Evolutionary conservation across 1,140 invertebrate species (phyloP).

Genomic region (Theocolax elegans): DNA sequence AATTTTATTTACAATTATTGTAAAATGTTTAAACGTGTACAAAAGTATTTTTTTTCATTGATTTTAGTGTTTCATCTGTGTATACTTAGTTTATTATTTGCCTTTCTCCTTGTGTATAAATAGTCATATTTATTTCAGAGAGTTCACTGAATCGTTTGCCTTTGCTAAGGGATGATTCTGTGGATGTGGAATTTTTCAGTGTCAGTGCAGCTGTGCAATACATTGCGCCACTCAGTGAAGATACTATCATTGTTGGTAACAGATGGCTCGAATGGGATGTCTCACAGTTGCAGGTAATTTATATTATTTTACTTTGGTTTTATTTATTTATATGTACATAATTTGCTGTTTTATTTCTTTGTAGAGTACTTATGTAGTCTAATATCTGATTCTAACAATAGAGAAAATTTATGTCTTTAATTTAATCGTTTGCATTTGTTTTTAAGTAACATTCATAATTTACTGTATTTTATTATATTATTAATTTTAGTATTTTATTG

Average conservation of each 20-base stretch:
- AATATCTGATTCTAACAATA: too few species aligned
- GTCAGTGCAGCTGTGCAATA: slow-evolving; percentile 70
- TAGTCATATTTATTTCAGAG: slow-evolving; percentile 49
- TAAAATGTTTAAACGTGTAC: too few species aligned
- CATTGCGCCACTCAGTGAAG: slow-evolving; percentile 60
- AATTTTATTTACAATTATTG: slow-evolving; percentile 23
- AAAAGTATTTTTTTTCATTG: too few species aligned
- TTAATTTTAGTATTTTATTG: too few species aligned
- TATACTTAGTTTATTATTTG: slow-evolving; percentile 31
- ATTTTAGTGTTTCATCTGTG: slow-evolving; percentile 1
- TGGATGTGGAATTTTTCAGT: slow-evolving; percentile 68
- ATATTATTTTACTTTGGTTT: slow-evolving; percentile 54
- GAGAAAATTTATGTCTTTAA: too few species aligned
- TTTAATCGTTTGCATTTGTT: too few species aligned
- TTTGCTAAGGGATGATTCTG: slow-evolving; percentile 62
- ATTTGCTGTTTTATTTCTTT: too few species aligned
- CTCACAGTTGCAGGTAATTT: slow-evolving; percentile 72
- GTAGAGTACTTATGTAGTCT: too few species aligned
- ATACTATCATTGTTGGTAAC: slow-evolving; percentile 62
- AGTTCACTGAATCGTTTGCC: slow-evolving; percentile 63
- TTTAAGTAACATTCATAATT: too few species aligned
- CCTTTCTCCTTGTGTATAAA: slow-evolving; percentile 3
- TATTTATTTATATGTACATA: too few species aligned
- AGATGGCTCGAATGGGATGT: slow-evolving; percentile 84
- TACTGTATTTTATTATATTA: too few species aligned